Evolutionary conservation across 2,797 vertebrate genomes (phyloP), one percentile per base, ranked within the genome.

Genomic region (Esox masquinongy): DNA sequence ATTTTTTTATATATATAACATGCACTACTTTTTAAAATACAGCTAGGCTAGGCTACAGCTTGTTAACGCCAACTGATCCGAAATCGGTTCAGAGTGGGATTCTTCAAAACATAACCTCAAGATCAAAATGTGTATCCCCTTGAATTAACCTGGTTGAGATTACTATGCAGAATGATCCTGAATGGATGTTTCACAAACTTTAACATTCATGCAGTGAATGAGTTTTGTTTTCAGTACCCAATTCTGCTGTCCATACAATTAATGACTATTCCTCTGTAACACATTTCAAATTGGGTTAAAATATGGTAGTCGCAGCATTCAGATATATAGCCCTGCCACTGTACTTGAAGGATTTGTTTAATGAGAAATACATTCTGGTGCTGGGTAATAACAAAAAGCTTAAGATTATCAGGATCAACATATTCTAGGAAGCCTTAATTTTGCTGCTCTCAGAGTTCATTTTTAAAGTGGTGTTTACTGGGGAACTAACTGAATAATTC

Each of bases 401-500:
- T 5, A 66, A 64, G 24, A 34, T 64, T 64, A 24, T 31, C 63
- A 64, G 15, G 26, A 64, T 64, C 74, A 79, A 75, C 75, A 80
- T 74, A 82, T 75, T 85, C 75, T 71, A 63, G 75, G 81, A 82
- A 76, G 79, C 80, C 81, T 85, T 82, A 12, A 84, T 79, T 87
- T 87, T 80, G 71, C 79, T 76, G 74, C 74, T 78, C 82, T 86
- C 81, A 73, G 74, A 80, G 73, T 85, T 85, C 78, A 86, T 85
- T 86, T 47, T 85, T 77, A 80, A 85, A 86, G 67, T 66, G 39
- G 5, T 61, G 78, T 81, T 87, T 79, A 76, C 79, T 68, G 53
- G 83, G 83, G 83, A 76, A 85, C 68, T 67, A 49, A 81, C 3
- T 91, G 83, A 86, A 90, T 89, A 80, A 91, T 92, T 87, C 86